Conservation (phyloP, 2,888 invertebrate genomes). For the Mythimna lalbum region DNA sequence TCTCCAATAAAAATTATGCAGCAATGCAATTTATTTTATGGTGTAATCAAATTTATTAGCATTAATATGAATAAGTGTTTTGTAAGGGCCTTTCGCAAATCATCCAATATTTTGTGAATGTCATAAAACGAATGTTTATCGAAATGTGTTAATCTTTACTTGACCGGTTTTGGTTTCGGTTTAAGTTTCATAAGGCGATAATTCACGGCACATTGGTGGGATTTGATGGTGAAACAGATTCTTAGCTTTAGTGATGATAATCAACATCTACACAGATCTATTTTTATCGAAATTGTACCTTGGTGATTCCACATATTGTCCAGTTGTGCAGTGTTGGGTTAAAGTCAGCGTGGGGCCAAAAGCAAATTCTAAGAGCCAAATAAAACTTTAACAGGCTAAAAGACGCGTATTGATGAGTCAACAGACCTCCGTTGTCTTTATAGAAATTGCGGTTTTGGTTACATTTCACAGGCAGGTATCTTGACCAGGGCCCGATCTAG, state of each 20-base stretch:
- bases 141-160: conserved; percentile 57
- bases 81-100: conserved; percentile 51
- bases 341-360: no score
- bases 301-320: no score
- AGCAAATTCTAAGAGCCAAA: no score
- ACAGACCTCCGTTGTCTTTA: no score
- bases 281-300: no score
- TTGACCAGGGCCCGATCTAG: no score
- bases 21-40: conserved; percentile 49
- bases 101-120: conserved; percentile 36
- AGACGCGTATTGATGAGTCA: no score
- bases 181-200: conserved; percentile 29
- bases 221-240: conserved; percentile 25
- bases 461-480: no score
- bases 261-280: no score
- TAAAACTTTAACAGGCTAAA: no score
- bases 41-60: conserved; percentile 41
- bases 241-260: conserved; percentile 8
- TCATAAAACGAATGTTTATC: conserved; percentile 25
- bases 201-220: conserved; percentile 2
- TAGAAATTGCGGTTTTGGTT: no score
- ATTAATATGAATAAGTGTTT: conserved; percentile 51
- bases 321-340: no score
- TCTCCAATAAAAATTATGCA: conserved; percentile 43
- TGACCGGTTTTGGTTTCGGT: conserved; percentile 27